phyloP scores from a whole-genome alignment of 2,888 invertebrate species.

The Polydrusus tereticollis region DNA sequence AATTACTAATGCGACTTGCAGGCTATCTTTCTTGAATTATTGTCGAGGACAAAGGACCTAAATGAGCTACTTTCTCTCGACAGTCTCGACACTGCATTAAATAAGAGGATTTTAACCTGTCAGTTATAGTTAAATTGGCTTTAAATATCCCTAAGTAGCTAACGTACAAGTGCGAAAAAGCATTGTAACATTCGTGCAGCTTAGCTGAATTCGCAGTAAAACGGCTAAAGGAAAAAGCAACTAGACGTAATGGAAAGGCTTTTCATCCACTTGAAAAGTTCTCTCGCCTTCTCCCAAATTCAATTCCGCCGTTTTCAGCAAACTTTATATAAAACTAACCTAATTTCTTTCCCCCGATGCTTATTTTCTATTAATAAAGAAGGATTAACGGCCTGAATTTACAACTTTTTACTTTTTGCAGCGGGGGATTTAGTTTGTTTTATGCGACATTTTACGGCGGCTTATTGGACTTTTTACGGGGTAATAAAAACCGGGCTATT shows the following conservation, averaged over 20 bases:
- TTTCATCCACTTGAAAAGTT: conserved; percentile 34
- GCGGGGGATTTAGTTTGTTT: not conserved
- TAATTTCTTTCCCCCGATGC: conserved; percentile 25
- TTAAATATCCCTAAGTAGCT: conserved; percentile 3
- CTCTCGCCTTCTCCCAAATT: conserved; percentile 25
- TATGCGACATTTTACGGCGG: not conserved
- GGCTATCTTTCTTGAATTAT: too few relatives aligned
- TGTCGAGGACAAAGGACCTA: too few relatives aligned
- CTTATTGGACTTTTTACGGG: conserved; percentile 11
- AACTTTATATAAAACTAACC: conserved; percentile 33
- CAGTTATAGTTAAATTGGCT: not conserved
- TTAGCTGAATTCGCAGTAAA: conserved; percentile 14
- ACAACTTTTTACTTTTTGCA: conserved; percentile 15
- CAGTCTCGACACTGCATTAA: too few relatives aligned
- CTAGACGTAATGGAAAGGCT: conserved; percentile 16
- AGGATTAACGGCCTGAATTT: conserved; percentile 12
- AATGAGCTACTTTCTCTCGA: too few relatives aligned
- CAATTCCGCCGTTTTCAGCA: conserved; percentile 27
- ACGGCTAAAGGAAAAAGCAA: conserved; percentile 8
- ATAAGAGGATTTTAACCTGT: not conserved
- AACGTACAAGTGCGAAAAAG: conserved; percentile 9
- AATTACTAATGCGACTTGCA: too few relatives aligned
- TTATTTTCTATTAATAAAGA: conserved; percentile 33
- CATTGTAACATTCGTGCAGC: conserved; percentile 19
- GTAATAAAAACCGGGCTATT: conserved; percentile 1